Evolutionary conservation across 2,797 vertebrate species (phyloP).

Genomic region (Melanotaenia pygmaea): DNA sequence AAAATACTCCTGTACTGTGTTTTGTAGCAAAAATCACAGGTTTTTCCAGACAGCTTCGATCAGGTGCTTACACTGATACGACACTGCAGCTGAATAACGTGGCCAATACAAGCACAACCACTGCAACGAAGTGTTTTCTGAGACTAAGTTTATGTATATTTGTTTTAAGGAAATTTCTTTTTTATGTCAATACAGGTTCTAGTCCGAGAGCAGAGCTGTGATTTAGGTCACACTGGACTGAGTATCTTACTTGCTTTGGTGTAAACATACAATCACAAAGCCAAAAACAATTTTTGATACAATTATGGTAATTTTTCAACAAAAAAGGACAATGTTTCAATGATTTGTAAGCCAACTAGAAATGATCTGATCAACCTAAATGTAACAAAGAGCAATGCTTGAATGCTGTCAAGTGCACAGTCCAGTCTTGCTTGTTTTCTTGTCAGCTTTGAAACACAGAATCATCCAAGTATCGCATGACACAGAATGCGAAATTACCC

Average conservation of each 20-base stretch:
- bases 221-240: constrained; percentile 44
- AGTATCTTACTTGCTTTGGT: constrained; percentile 14
- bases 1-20: constrained; percentile 24
- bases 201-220: constrained; percentile 40
- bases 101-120: constrained; percentile 63
- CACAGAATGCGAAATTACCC: constrained; percentile 54
- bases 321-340: constrained; percentile 1
- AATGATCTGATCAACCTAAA: constrained; percentile 1
- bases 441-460: constrained; percentile 65
- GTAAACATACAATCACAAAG: constrained; percentile 4
- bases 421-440: constrained; percentile 64
- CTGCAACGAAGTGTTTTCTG: constrained; percentile 5
- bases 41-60: constrained; percentile 35
- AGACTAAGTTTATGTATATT: constrained; percentile 65
- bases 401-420: constrained; percentile 1
- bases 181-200: constrained; percentile 36
- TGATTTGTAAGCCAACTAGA: constrained; percentile 12
- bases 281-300: constrained; percentile 6
- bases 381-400: constrained; percentile 1
- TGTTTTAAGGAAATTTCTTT: constrained; percentile 42
- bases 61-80: constrained; percentile 23
- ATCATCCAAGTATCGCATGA: constrained; percentile 33
- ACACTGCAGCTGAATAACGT: constrained; percentile 28
- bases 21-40: constrained; percentile 26
- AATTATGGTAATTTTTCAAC: constrained; percentile 14